Evolutionary conservation across 2,888 invertebrate species (phyloP).

Genomic region (Agrilus biguttatus): DNA sequence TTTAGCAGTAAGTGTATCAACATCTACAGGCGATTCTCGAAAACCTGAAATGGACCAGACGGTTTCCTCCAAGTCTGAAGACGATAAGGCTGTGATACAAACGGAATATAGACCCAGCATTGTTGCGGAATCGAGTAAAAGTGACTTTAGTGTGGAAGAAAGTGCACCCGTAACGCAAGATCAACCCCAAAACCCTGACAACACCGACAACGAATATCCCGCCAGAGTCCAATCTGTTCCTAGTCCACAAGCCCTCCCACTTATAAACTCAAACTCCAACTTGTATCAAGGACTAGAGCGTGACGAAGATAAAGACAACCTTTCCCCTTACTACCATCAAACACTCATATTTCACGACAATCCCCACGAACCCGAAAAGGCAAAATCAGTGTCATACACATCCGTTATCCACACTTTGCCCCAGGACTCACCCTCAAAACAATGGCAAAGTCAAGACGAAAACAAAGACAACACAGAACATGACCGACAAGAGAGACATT

Average conservation of each 20-base stretch:
- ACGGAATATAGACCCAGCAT: slow-evolving; percentile 33
- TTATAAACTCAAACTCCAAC: slow-evolving; percentile 17
- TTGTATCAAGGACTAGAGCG: slow-evolving; percentile 13
- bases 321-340: slow-evolving; percentile 37
- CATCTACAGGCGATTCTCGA: not conserved
- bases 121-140: slow-evolving; percentile 40
- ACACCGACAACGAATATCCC: slow-evolving; percentile 18
- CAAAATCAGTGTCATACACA: slow-evolving; percentile 39
- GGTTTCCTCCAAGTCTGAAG: not conserved
- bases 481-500: slow-evolving; percentile 21
- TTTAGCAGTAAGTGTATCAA: too few species aligned
- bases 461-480: slow-evolving; percentile 14
- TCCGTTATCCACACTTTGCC: slow-evolving; percentile 33
- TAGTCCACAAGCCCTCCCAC: slow-evolving; percentile 5
- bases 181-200: slow-evolving; percentile 3
- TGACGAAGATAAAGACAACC: slow-evolving; percentile 23
- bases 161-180: slow-evolving; percentile 35
- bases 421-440: slow-evolving; percentile 8
- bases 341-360: slow-evolving; percentile 34
- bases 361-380: slow-evolving; percentile 24
- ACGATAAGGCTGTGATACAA: slow-evolving; percentile 17
- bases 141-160: slow-evolving; percentile 44
- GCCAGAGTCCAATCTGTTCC: slow-evolving; percentile 16
- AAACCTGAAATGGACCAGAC: slow-evolving; percentile 1
- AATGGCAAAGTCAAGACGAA: slow-evolving; percentile 4